Conservation (phyloP, 2,797 vertebrate genomes). For the Enteromius fasciolatus region DNA sequence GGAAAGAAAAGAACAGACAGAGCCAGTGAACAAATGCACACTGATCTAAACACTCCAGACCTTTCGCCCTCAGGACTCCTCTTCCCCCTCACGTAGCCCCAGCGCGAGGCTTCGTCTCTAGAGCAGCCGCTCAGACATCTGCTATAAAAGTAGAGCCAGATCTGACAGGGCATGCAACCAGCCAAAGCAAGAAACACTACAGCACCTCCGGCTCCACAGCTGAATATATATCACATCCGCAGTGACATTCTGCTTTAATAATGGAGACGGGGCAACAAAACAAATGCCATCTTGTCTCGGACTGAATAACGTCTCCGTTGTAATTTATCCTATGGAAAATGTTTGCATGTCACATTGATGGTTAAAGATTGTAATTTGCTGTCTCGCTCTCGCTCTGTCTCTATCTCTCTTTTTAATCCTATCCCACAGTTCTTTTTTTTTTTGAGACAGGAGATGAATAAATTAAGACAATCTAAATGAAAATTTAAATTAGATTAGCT, state of each 20-base stretch:
- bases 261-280: conserved; percentile 53
- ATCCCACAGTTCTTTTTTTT: conserved; percentile 12
- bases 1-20: conserved; percentile 19
- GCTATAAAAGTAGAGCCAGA: conserved; percentile 44
- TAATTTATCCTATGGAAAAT: conserved; percentile 47
- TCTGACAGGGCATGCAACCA: conserved; percentile 51
- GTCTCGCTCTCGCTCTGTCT: neutral
- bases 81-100: conserved; percentile 47
- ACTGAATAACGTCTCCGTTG: conserved; percentile 29
- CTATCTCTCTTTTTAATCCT: neutral
- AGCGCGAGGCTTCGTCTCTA: conserved; percentile 45
- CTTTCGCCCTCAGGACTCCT: conserved; percentile 19
- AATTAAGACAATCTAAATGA: conserved; percentile 45
- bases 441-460: conserved; percentile 34
- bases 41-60: conserved; percentile 41
- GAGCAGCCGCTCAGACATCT: conserved; percentile 51
- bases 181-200: conserved; percentile 42
- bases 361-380: conserved; percentile 42
- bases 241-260: conserved; percentile 58
- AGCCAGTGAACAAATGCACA: conserved; percentile 26
- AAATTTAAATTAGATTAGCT: conserved; percentile 47
- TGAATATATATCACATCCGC: conserved; percentile 53
- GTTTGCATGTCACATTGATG: conserved; percentile 27
- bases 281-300: conserved; percentile 53
- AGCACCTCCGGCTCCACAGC: conserved; percentile 41